Percentiles rank a stretch among this genome's conserved stretches.
Evolutionary conservation across 2,113 vertebrate species (phyloP).

Genomic region (Oreotragus oreotragus): DNA sequence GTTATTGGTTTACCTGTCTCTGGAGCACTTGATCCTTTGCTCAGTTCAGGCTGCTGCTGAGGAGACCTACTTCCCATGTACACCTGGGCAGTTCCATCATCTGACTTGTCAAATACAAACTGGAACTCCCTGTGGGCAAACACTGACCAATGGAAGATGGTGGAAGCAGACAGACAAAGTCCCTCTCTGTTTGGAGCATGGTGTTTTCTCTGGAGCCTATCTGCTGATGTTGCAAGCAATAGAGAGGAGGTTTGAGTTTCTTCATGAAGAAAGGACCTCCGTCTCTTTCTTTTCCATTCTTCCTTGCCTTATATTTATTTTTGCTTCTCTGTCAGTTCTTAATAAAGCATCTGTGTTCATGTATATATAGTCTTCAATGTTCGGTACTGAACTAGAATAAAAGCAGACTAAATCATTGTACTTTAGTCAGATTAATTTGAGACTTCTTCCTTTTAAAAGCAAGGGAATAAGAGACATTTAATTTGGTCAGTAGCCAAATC

Average conservation of each 20-base stretch:
- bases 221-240: not conserved
- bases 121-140: not conserved
- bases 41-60: not conserved
- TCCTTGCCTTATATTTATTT: not conserved
- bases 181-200: too few relatives aligned
- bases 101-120: not conserved
- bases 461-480: not conserved
- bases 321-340: not conserved
- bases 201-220: not conserved
- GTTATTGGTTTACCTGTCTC: not conserved
- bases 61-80: not conserved
- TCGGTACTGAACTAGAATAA: not conserved
- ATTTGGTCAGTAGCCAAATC: not conserved
- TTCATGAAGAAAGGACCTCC: not conserved
- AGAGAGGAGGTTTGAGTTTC: not conserved
- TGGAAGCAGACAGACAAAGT: not conserved
- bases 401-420: not conserved
- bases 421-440: not conserved
- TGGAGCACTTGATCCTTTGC: not conserved
- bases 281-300: not conserved
- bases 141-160: not conserved
- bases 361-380: not conserved
- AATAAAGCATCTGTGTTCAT: not conserved
- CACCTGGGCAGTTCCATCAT: not conserved
- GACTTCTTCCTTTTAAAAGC: not conserved